Base-by-base conservation (phyloP, 1,140 invertebrate genomes). In the Uloborus diversus region DNA sequence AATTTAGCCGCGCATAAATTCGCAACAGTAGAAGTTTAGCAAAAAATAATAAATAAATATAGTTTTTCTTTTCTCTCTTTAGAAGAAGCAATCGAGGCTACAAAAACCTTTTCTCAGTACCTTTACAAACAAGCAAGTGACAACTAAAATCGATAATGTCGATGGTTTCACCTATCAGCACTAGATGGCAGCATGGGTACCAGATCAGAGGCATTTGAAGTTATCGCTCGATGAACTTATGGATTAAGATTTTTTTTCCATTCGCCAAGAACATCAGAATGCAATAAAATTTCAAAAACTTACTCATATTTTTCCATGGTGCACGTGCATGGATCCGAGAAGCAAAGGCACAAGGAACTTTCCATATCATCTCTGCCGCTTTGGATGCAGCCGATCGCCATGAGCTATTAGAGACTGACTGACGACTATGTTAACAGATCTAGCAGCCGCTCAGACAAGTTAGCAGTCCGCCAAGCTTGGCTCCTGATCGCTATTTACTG, bases 391-490 rank as follows among this genome's bases (percentile, higher is more conserved):
- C 73, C 73, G 61, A 78, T 78, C 61, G 73, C 73, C 73, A 78
- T 78, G 59, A 64, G 73, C 73, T 78, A 66, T 65, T 65, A 78
- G 61, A 42, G 73, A 66, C 73, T 65, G 73, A 78, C 73, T 78
- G 73, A 78, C 73, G 73, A 78, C 73, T 78, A 42, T 78, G 73
- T 78, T 78, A 78, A 78, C 73, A 78, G 73, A 78, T 78, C 57
- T 37, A 75, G 71, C 73, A 66, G 71, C 71, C 42, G 17, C 53
- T 33, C 47, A 42, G 61, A 78, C 73, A 78, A 78, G 73, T 78
- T 78, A 78, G 73, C 42, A 47, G 49, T 32, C 14, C 73, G 73
- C 73, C 73, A 78, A 66, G 42, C 62, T 78, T 78, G 73, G 73
- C 73, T 65, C 49, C 62, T 64, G 71, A 75, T 78, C 73, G 73